Evolutionary conservation across 2,888 invertebrate species (phyloP).

Genomic region (Gastrophysa polygoni): DNA sequence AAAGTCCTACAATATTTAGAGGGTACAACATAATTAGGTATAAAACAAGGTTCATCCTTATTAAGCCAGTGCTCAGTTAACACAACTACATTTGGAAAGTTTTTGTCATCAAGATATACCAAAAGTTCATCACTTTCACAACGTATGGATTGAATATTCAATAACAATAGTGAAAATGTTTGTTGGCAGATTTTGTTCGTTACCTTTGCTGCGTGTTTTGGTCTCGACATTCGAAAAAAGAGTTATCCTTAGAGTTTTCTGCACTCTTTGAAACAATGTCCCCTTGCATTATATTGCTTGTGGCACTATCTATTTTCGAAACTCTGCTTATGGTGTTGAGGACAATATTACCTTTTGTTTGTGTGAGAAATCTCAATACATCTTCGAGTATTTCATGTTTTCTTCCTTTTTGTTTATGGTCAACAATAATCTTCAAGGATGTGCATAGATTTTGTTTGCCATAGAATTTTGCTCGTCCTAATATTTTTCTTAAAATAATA

Average conservation of each 20-base stretch:
- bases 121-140: constrained; percentile 11
- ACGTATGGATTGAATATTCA: constrained; percentile 5
- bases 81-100: neutral
- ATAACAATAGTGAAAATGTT: neutral
- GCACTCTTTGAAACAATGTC: neutral
- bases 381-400: neutral
- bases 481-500: constrained; percentile 1
- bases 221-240: neutral
- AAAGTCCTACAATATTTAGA: constrained; percentile 1
- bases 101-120: constrained; percentile 12
- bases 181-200: neutral
- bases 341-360: constrained; percentile 1
- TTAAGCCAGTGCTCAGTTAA: neutral
- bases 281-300: neutral
- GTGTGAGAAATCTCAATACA: neutral
- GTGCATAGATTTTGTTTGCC: neutral
- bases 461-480: neutral
- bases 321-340: constrained; percentile 1
- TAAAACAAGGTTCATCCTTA: neutral
- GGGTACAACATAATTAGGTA: neutral
- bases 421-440: neutral
- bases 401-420: constrained; percentile 1
- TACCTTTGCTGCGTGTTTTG: neutral
- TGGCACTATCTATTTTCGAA: neutral
- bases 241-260: neutral